Evolutionary conservation across 1,140 invertebrate genomes (phyloP).

Genomic region (Brachystomella parvula): DNA sequence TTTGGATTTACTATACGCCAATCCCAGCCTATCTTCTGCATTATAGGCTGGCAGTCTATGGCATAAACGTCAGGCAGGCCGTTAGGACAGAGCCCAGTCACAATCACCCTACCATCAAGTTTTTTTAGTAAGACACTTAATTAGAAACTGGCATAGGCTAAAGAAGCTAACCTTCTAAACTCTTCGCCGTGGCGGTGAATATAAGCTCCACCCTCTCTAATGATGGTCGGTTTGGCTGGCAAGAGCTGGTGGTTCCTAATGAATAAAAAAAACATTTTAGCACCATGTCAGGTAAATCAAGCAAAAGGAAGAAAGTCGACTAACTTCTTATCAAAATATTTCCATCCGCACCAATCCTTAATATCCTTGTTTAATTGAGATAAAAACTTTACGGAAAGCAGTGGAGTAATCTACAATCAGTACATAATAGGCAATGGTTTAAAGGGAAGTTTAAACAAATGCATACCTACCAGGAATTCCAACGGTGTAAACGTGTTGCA

Average conservation of each 20-base stretch:
- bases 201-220: neutral
- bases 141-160: neutral
- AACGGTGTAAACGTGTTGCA: neutral
- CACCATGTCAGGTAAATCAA: too few relatives aligned
- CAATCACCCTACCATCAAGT: neutral
- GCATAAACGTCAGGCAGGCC: neutral
- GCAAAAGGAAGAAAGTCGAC: neutral
- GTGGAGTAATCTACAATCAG: neutral
- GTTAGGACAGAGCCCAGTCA: neutral
- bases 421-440: neutral
- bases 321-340: neutral
- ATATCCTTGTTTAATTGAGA: neutral
- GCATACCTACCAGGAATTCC: neutral
- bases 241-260: too few relatives aligned
- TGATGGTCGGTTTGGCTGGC: too few relatives aligned
- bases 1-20: neutral
- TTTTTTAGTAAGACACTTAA: neutral
- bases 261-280: too few relatives aligned
- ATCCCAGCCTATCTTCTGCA: too few relatives aligned
- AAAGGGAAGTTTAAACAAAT: neutral
- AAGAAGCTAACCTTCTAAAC: neutral
- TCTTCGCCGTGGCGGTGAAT: neutral
- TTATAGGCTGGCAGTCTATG: too few relatives aligned
- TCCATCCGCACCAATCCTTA: neutral
- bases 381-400: neutral